These are phyloP conservation scores for Noctua comes DNA, from an alignment of 2,888 invertebrate genomes.

Conservation along the genomic window DNA sequence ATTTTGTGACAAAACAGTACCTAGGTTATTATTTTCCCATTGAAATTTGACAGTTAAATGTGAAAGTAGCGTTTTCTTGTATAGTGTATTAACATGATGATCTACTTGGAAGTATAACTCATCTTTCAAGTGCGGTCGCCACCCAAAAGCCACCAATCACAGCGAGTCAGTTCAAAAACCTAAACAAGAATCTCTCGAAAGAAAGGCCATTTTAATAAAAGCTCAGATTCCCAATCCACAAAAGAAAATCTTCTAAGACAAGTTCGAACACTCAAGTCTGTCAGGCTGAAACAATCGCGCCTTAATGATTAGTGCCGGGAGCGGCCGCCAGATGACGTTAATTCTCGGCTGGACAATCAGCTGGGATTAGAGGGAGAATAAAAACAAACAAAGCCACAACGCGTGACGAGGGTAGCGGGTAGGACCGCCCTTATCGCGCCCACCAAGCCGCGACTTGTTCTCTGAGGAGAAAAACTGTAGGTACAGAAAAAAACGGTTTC, in stretches of 20 bases:
- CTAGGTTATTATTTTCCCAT: neutral
- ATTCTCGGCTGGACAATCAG: conserved; percentile 65
- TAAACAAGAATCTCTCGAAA: neutral
- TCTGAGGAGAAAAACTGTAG: conserved; percentile 23
- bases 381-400: conserved; percentile 67
- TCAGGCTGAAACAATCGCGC: conserved; percentile 41
- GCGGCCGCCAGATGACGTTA: conserved; percentile 51
- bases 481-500: conserved; percentile 14
- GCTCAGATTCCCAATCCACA: conserved; percentile 11
- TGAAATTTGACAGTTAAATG: neutral
- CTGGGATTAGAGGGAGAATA: conserved; percentile 63
- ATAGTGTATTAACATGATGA: neutral
- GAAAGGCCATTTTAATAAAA: conserved; percentile 15
- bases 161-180: neutral
- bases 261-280: conserved; percentile 35
- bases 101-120: neutral
- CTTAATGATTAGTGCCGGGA: conserved; percentile 52
- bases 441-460: conserved; percentile 45
- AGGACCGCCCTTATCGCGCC: conserved; percentile 61
- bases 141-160: neutral
- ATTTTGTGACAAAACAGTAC: neutral
- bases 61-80: neutral
- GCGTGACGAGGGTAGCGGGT: conserved; percentile 69
- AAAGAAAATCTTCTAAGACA: conserved; percentile 25
- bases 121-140: neutral